Evolutionary conservation across 1,140 invertebrate species (phyloP), one percentile per base, ranked within the genome.

Genomic region (Apis mellifera): DNA sequence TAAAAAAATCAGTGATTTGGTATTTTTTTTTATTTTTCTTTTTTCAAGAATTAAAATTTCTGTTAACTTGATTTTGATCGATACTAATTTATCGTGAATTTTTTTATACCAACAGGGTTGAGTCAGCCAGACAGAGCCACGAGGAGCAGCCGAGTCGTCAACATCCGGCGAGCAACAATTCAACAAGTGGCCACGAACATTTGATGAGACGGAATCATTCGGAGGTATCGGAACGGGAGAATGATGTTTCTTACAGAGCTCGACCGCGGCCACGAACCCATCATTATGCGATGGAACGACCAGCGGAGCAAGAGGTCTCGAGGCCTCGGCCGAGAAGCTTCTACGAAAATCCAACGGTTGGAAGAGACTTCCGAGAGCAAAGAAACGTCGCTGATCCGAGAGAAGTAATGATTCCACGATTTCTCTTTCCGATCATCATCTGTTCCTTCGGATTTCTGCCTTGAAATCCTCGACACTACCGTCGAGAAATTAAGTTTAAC

Each of bases 291-390:
- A 84, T 89, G 48, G 92, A 93, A 81, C 90, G 88, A 82, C 82
- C 81, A 50, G 83, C 87, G n/a, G 91, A 93, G 84, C 82, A 86
- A 71, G 92, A 94, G 85, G 66, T 87, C 54, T 87, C 90, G 69
- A 91, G 91, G 86, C 89, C 93, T 59, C 89, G 93, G 69, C 93
- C 93, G 52, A 89, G 92, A 83, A 94, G 93, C 84, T 94, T 93
- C 76, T 94, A 94, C 88, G 93, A 94, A 66, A 93, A 91, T 76
- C 90, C 92, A 9, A 75, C 91, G 8, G 89, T 90, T 23, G 91
- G 89, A 23, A 90, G 93, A 71, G 93, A 94, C 52, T 86, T 91
- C 8, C 85, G 91, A 54, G 92, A 93, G 19, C 92, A 90, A 21
- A 89, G 91, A 64, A 92, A 92, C 72, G 52, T 78, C 52, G 82